These are phyloP conservation scores for Cancer borealis DNA, from an alignment of 2,888 invertebrate genomes.

Conservation along the genomic window DNA sequence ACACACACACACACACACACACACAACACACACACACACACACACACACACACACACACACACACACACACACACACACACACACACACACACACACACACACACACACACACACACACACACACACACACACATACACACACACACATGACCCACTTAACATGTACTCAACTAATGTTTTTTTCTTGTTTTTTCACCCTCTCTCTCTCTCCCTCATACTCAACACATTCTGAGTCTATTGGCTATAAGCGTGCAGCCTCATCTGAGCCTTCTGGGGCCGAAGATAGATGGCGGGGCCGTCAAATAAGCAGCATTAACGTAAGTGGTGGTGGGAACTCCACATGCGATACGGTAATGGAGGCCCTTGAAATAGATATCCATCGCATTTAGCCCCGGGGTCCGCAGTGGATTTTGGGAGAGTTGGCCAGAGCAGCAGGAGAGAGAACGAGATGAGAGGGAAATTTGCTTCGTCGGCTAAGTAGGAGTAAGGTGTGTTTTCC, in stretches of 20 bases:
- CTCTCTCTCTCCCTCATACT: not conserved
- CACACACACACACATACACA: constrained; percentile 42
- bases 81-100: not conserved
- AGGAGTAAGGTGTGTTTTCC: constrained; percentile 42
- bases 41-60: constrained; percentile 34
- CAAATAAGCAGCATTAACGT: constrained; percentile 75
- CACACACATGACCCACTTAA: not conserved
- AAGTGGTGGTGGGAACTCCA: constrained; percentile 73
- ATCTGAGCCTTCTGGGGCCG: constrained; percentile 58
- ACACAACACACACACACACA: not conserved
- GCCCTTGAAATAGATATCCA: constrained; percentile 74
- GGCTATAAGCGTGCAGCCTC: constrained; percentile 58
- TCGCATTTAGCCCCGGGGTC: constrained; percentile 70
- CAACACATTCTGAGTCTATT: constrained; percentile 54
- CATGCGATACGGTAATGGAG: constrained; percentile 75
- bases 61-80: constrained; percentile 35
- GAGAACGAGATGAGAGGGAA: not conserved
- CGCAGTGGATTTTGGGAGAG: constrained; percentile 63
- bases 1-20: constrained; percentile 29
- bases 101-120: constrained; percentile 49
- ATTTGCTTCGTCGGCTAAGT: constrained; percentile 31
- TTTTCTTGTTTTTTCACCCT: not conserved
- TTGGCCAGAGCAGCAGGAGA: not conserved
- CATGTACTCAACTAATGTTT: not conserved
- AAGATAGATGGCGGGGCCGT: constrained; percentile 72